Evolutionary conservation across 2,113 vertebrate genomes (phyloP), one percentile per base, ranked within the genome.

Genomic region (Syngnathus scovelli): DNA sequence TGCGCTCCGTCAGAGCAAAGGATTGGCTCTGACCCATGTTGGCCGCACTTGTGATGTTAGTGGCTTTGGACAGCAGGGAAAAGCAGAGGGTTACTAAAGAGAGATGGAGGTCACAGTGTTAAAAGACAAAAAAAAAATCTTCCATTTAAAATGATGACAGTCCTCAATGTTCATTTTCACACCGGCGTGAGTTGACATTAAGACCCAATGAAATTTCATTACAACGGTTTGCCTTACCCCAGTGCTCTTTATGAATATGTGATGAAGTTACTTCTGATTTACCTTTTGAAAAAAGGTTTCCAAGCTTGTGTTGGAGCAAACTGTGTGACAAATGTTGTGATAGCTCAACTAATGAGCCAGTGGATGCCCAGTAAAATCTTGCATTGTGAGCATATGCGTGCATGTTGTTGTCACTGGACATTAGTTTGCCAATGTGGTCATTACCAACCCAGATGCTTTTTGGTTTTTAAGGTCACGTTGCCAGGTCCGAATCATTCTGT

Each of bases 1-100:
- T 86, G 84, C 86, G 85, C 85, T 86, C 85, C 77, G 78, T 83
- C 86, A 85, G 86, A 88, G 84, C 83, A 85, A 77, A 75, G 79
- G 80, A 85, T 82, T 87, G 85, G 82, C 82, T 77, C 75, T 83
- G 80, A 88, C 86, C 87, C 83, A 68, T 78, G 79, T 68, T 86
- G 83, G 78, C 84, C 79, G 76, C 19, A 66, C 71, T 65, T 79
- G 73, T 88, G 81, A 86, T 81, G 83, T 74, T 73, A 74, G 77
- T 80, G 84, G 75, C 76, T 86, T 81, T 63, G 66, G 85, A 86
- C 84, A 85, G 78, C 79, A 55, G 77, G 65, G 74, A 81, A 76
- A 73, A 76, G 69, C 71, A 58, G 66, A 71, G 74, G 77, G 76
- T 78, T 74, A 70, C 81, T 78, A 85, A 86, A 83, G 73, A 86